Conservation (phyloP, 2,113 vertebrate species). For the Pollachius pollachius region DNA sequence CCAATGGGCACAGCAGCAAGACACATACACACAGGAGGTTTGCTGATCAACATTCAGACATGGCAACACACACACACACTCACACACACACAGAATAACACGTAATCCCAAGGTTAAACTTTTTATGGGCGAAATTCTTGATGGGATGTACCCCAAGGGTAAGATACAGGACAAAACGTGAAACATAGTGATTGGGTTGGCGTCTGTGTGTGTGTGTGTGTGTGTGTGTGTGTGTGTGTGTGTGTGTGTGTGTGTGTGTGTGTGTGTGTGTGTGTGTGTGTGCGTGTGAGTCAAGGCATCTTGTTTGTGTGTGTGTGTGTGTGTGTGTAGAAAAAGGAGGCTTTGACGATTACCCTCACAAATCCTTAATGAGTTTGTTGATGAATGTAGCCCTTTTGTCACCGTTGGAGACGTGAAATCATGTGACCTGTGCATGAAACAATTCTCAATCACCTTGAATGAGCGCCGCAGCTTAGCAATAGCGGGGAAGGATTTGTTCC, state of each 20-base stretch:
- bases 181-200: slow-evolving; percentile 5
- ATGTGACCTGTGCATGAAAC: slow-evolving; percentile 25
- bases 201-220: slow-evolving; percentile 1
- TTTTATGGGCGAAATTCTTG: too few relatives aligned
- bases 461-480: not conserved
- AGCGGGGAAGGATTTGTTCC: not conserved
- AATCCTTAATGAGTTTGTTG: slow-evolving; percentile 26
- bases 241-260: slow-evolving; percentile 1
- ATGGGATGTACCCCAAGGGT: slow-evolving; percentile 11
- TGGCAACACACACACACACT: slow-evolving; percentile 4
- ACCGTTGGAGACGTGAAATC: slow-evolving; percentile 7
- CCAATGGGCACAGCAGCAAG: slow-evolving; percentile 22
- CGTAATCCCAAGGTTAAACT: too few relatives aligned
- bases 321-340: not conserved
- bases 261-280: slow-evolving; percentile 4
- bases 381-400: slow-evolving; percentile 32
- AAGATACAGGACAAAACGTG: not conserved
- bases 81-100: too few relatives aligned
- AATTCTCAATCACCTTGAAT: slow-evolving; percentile 33
- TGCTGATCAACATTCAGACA: slow-evolving; percentile 37
- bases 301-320: not conserved
- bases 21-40: slow-evolving; percentile 13
- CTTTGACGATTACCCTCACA: slow-evolving; percentile 19
- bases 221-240: too few relatives aligned
- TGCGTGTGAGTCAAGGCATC: not conserved